Conservation (phyloP, 2,797 vertebrate genomes). For the Tadarida brasiliensis region DNA sequence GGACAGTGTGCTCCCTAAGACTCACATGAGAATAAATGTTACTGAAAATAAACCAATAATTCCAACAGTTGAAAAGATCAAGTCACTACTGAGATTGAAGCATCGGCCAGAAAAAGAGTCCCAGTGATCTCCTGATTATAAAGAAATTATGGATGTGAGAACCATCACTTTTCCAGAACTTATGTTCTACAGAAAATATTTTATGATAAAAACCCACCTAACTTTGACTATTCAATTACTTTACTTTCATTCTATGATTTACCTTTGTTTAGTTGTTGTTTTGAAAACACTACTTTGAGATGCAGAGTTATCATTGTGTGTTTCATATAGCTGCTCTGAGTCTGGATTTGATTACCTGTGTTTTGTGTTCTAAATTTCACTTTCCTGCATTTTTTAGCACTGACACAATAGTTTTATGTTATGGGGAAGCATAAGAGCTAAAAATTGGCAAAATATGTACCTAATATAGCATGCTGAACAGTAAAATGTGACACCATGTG, state of each 20-base stretch:
- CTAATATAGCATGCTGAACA: conserved; percentile 29
- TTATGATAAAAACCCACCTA: background rate
- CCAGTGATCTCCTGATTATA: background rate
- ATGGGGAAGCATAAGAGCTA: conserved; percentile 15
- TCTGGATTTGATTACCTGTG: background rate
- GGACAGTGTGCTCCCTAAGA: background rate
- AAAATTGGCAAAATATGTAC: conserved; percentile 6
- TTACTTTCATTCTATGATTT: background rate
- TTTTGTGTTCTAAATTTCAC: conserved; percentile 21
- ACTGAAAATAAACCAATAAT: conserved; percentile 31
- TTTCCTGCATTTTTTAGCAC: conserved; percentile 33
- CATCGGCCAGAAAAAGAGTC: background rate
- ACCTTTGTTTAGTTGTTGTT: background rate
- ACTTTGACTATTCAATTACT: background rate
- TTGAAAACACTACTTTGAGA: conserved; percentile 31
- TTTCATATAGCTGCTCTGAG: background rate
- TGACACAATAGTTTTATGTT: conserved; percentile 26
- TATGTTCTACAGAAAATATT: background rate
- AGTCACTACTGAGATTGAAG: conserved; percentile 24
- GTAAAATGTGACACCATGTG: conserved; percentile 38
- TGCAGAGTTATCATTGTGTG: background rate
- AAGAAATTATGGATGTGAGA: background rate
- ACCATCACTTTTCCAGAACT: background rate
- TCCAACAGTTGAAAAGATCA: conserved; percentile 62
- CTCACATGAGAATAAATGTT: conserved; percentile 40